These are phyloP conservation scores for Aldrovandia affinis DNA, from an alignment of 2,797 vertebrate species.

Conservation along the genomic window DNA sequence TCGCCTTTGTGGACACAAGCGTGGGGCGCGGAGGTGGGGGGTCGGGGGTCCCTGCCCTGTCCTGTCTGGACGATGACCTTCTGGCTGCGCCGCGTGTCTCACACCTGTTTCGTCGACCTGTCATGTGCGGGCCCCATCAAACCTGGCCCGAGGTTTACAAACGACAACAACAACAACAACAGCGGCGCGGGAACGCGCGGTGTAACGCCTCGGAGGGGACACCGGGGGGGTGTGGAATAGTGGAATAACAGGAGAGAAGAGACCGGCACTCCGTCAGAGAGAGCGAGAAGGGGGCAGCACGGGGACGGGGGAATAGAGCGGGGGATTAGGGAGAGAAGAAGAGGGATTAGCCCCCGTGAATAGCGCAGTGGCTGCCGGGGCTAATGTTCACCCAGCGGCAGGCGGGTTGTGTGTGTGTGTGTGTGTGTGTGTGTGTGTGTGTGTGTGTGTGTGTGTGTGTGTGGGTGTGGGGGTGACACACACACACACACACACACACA, in stretches of 20 bases:
- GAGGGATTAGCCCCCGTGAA: slow-evolving; percentile 65
- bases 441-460: too few species aligned
- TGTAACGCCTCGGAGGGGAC: slow-evolving; percentile 70
- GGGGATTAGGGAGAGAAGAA: slow-evolving; percentile 63
- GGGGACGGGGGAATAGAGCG: slow-evolving; percentile 54
- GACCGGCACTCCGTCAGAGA: slow-evolving; percentile 41
- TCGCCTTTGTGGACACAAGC: too few species aligned
- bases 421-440: too few species aligned
- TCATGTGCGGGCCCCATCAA: slow-evolving; percentile 65
- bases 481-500: too few species aligned
- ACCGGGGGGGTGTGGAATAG: slow-evolving; percentile 56
- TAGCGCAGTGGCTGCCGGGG: slow-evolving; percentile 60
- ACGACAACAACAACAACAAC: slow-evolving; percentile 75
- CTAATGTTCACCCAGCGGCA: slow-evolving; percentile 53
- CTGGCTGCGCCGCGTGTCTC: too few species aligned
- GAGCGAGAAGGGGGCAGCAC: slow-evolving; percentile 47
- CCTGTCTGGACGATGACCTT: too few species aligned
- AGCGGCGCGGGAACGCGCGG: slow-evolving; percentile 70
- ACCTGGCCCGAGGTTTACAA: slow-evolving; percentile 65
- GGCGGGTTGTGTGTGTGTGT: background rate
- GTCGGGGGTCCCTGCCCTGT: too few species aligned
- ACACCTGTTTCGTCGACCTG: too few species aligned
- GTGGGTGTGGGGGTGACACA: background rate
- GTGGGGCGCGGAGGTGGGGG: too few species aligned
- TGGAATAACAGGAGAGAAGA: slow-evolving; percentile 49